Evolutionary conservation across 2,888 invertebrate genomes (phyloP), one percentile per base, ranked within the genome.

Genomic region (Lepeophtheirus nordmannii): DNA sequence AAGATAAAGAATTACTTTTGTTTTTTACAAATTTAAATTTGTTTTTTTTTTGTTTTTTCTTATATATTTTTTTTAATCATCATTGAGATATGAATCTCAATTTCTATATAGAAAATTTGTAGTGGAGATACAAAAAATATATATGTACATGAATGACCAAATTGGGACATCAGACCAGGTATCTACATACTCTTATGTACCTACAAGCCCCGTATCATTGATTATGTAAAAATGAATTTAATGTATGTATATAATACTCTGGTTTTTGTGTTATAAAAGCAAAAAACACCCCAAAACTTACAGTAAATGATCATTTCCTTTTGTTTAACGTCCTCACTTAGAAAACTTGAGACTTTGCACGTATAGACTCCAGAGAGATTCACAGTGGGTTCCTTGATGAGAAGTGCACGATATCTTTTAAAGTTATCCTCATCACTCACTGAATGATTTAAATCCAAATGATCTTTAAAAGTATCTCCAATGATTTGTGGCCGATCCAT

Each of bases 321-420:
- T 17, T 40, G n/a, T 14, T 39, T 38, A 23, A 62, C 23, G 39
- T 62, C 62, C 39, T 62, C 62, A 62, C 41, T 40, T 9, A 62
- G 39, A 20, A 62, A 62, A 38, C 38, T 62, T 9, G 62, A 62
- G 20, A 62, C 62, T 62, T 60, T 62, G 40, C 62, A 62, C n/a
- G 62, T 62, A 39, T 62, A 62, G 14, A 40, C 22, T 14, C 62
- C 62, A 7, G 62, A 62, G n/a, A 62, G 62, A 11, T 62, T 39
- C 7, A 40, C 20, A 17, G 62, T 62, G 11, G 62, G 62, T 10
- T 62, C 39, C 20, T 38, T 62, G 39, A 62, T 37, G 11, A 62
- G 62, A 17, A 62, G 17, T 20, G 62, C 62, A 17, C 62, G 38
- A 62, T 62, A 39, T 12, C 40, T n/a, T 40, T 39, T 62, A 17